phyloP scores from a whole-genome alignment of 2,113 vertebrate genomes.

The Lucifuga dentata region DNA sequence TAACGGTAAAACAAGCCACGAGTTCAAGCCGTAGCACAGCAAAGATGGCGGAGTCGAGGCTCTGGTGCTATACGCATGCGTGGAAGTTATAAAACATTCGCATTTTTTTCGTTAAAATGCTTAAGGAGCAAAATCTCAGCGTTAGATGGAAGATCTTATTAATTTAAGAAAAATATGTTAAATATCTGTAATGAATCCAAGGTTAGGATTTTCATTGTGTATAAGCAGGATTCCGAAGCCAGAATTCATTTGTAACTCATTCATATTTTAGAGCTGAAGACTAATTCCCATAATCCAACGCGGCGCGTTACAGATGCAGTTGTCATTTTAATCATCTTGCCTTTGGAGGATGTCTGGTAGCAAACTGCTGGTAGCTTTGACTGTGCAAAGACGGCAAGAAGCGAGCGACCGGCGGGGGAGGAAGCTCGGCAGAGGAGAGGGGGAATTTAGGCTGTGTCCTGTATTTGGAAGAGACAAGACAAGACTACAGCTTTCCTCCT shows the following conservation, averaged over 20 bases:
- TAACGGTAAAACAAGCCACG: neutral
- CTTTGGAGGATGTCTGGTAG: slow-evolving; percentile 35
- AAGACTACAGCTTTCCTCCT: slow-evolving; percentile 54
- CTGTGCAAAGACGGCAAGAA: slow-evolving; percentile 70
- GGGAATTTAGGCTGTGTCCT: slow-evolving; percentile 70
- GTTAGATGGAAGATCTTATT: accelerated
- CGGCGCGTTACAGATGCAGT: slow-evolving; percentile 1
- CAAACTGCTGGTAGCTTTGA: slow-evolving; percentile 58
- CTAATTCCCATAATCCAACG: slow-evolving; percentile 64
- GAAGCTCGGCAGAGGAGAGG: slow-evolving; percentile 47
- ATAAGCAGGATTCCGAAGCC: neutral
- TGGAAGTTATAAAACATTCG: neutral
- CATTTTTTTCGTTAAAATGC: neutral
- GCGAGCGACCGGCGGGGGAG: slow-evolving; percentile 74
- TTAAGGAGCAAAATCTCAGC: accelerated
- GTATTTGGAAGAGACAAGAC: slow-evolving; percentile 68
- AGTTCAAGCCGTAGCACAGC: neutral
- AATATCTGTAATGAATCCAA: accelerated
- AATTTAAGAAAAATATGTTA: accelerated
- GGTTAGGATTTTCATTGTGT: neutral
- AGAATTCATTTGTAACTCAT: slow-evolving; percentile 30
- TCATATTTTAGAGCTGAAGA: slow-evolving; percentile 26
- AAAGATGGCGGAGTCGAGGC: slow-evolving; percentile 53
- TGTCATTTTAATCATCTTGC: neutral
- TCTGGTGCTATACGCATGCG: slow-evolving; percentile 33